Conservation (phyloP, 1,140 invertebrate species). For the Bombus pyrosoma region DNA sequence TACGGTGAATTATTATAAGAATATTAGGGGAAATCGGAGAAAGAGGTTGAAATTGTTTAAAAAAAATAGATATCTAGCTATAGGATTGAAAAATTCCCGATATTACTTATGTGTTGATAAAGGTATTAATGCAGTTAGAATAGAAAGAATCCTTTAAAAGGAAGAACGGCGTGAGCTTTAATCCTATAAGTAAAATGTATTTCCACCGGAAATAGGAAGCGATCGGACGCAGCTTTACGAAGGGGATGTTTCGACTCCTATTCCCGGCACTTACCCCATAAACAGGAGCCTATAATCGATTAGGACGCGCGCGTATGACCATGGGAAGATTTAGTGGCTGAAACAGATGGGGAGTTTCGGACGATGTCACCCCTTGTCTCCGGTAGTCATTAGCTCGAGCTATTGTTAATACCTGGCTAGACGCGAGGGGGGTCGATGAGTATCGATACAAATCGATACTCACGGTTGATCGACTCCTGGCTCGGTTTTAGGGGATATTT, state of each 20-base stretch:
- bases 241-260: conserved; percentile 46
- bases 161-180: neutral
- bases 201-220: conserved; percentile 58
- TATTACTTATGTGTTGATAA: neutral
- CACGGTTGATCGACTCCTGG: conserved; percentile 56
- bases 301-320: conserved; percentile 62
- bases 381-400: conserved; percentile 69
- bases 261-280: conserved; percentile 53
- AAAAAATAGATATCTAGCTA: no score
- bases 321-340: conserved; percentile 71
- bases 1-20: no score
- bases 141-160: neutral
- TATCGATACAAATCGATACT: conserved; percentile 69
- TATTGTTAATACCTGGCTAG: conserved; percentile 67
- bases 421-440: conserved; percentile 51
- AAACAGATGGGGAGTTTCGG: conserved; percentile 72
- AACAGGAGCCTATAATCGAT: conserved; percentile 63
- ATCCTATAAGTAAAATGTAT: conserved; percentile 29
- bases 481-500: conserved; percentile 36
- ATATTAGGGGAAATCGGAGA: no score
- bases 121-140: neutral
- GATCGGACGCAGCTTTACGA: conserved; percentile 27
- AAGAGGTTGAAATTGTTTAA: no score
- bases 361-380: conserved; percentile 72
- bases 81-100: no score